Evolutionary conservation across 2,888 invertebrate genomes (phyloP), one percentile per base, ranked within the genome.

Genomic region (Drosophila histrio): DNA sequence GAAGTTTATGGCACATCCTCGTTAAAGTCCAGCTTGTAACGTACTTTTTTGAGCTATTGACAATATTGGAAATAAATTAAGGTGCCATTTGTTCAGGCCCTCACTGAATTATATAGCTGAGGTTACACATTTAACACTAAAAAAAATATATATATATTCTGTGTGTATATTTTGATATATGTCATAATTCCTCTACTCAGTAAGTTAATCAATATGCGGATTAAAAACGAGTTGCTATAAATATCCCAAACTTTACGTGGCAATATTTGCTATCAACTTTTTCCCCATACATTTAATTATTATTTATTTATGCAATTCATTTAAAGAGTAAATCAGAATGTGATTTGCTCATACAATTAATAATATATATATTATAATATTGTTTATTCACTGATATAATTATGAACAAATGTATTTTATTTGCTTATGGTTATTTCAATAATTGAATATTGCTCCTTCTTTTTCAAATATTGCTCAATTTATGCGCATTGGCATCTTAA

Each of bases 21-120:
- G 38, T 52, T 58, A 59, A 73, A 73, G 66, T 56, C 39, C 24
- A 50, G 43, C 19, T 38, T 52, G 50, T 30, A 38, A 3, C 32
- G n/a, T 11, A 19, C 8, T 32, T 36, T 54, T 50, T 49, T 7
- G n/a, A 22, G 46, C 7, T 19, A 54, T 62, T 60, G 47, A 56
- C 62, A 70, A 61, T 69, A 80, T 79, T 60, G 72, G 34, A 75
- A 79, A 77, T 79, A 77, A 79, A 81, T 81, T 75, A 77, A 64
- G 66, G 52, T 44, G 13, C 52, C 72, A 72, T 43, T 65, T 67
- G 57, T 15, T 8, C n/a, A 0, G 8, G 19, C 9, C 17, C 7
- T 6, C n/a, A n/a, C n/a, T n/a, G n/a, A n/a, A n/a, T n/a, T n/a
- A n/a, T n/a, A n/a, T n/a, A n/a, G n/a, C n/a, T n/a, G n/a, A n/a